Evolutionary conservation across 2,113 vertebrate genomes (phyloP).

Genomic region (Tricholaema leucomelas): DNA sequence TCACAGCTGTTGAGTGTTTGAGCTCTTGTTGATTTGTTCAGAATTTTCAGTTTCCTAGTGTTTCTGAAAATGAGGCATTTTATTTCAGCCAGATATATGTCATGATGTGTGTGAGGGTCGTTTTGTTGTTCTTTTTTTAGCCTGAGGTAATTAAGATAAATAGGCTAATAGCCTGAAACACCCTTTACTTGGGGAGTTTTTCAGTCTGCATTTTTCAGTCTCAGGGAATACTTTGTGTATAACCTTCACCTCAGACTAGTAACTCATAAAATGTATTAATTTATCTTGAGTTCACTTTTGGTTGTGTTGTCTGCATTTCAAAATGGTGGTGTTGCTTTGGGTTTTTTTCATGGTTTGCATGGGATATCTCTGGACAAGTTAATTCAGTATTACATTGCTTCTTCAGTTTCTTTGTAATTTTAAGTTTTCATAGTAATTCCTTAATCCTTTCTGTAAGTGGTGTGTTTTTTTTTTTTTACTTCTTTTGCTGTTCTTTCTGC

Average conservation of each 20-base stretch:
- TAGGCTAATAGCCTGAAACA: background rate
- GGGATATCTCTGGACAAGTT: background rate
- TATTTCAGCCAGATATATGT: background rate
- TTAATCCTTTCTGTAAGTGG: background rate
- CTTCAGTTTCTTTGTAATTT: background rate
- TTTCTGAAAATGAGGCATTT: background rate
- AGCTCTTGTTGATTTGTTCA: background rate
- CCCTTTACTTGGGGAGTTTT: background rate
- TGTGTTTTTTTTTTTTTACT: too few relatives aligned
- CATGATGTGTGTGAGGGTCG: background rate
- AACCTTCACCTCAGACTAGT: background rate
- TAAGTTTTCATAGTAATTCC: background rate
- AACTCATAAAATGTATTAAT: background rate
- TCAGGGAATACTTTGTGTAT: background rate
- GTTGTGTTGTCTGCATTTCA: background rate
- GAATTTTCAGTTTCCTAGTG: background rate
- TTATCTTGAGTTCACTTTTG: background rate
- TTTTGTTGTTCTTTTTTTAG: background rate
- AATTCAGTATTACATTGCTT: background rate
- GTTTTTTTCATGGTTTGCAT: background rate
- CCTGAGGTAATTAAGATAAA: background rate
- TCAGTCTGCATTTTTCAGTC: background rate
- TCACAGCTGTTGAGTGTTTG: background rate
- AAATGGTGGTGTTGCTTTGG: background rate
- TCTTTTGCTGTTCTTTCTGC: background rate